phyloP scores from a whole-genome alignment of 2,113 vertebrate genomes.

The Cervus canadensis region DNA sequence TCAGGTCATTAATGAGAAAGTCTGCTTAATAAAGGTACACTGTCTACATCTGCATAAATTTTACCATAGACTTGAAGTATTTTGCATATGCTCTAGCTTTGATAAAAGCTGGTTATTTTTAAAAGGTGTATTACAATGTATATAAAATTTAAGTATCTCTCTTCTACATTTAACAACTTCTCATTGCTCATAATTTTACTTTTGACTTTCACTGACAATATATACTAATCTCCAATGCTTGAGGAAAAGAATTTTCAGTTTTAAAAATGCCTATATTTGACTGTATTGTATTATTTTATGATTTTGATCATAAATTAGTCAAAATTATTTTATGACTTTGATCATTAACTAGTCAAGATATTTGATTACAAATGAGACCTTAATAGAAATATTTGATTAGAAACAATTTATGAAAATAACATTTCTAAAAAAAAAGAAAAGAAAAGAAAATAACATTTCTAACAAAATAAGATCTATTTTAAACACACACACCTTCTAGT shows the following conservation, averaged over 20 bases:
- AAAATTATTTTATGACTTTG: not conserved
- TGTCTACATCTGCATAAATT: not conserved
- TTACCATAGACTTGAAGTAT: not conserved
- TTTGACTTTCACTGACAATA: not conserved
- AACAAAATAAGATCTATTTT: not conserved
- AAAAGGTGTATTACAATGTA: not conserved
- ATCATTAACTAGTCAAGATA: no score
- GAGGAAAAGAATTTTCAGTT: not conserved
- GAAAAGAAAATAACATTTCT: not conserved
- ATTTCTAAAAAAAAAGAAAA: not conserved
- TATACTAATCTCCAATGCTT: not conserved
- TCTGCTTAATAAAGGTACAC: constrained; percentile 18
- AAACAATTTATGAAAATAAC: not conserved
- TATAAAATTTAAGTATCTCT: not conserved
- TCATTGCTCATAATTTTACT: constrained; percentile 18
- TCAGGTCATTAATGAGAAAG: constrained; percentile 18
- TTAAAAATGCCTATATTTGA: not conserved
- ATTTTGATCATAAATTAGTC: not conserved
- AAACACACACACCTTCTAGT: not conserved
- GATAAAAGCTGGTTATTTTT: not conserved
- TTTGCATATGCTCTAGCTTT: not conserved
- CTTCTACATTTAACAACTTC: not conserved
- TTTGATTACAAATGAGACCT: not conserved
- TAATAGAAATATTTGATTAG: not conserved
- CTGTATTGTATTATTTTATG: not conserved